Evolutionary conservation across 2,888 invertebrate species (phyloP).

Genomic region (Pedicia rivosa): DNA sequence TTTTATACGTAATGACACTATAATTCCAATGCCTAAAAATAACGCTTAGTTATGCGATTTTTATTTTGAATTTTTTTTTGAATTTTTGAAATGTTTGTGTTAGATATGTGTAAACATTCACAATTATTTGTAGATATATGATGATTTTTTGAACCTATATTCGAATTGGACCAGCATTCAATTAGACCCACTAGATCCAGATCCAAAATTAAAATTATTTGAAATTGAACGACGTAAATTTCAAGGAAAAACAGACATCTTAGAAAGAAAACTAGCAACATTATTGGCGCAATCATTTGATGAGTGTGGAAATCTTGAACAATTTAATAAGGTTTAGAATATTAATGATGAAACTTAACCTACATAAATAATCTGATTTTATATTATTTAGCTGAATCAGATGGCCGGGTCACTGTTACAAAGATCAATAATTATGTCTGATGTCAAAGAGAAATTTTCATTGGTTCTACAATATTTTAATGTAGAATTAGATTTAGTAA

Average conservation of each 20-base stretch:
- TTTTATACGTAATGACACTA: no score
- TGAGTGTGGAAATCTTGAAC: conserved; percentile 54
- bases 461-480: background rate
- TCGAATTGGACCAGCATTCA: conserved; percentile 35
- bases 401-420: conserved; percentile 1
- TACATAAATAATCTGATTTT: background rate
- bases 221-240: conserved; percentile 46
- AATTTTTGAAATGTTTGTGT: no score
- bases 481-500: background rate
- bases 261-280: conserved; percentile 62
- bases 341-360: conserved; percentile 12
- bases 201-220: conserved; percentile 50
- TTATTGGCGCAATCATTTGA: conserved; percentile 67
- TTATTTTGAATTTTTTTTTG: no score
- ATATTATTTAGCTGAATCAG: background rate
- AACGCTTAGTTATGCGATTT: background rate
- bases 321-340: conserved; percentile 39
- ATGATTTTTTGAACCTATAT: conserved; percentile 20
- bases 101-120: no score
- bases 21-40: conserved; percentile 1
- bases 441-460: background rate
- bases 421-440: background rate
- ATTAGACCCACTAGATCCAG: conserved; percentile 60
- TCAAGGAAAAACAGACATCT: conserved; percentile 43
- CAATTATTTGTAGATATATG: conserved; percentile 12